Evolutionary conservation across 2,797 vertebrate species (phyloP), one percentile per base, ranked within the genome.

Genomic region (Tragelaphus eurycerus): DNA sequence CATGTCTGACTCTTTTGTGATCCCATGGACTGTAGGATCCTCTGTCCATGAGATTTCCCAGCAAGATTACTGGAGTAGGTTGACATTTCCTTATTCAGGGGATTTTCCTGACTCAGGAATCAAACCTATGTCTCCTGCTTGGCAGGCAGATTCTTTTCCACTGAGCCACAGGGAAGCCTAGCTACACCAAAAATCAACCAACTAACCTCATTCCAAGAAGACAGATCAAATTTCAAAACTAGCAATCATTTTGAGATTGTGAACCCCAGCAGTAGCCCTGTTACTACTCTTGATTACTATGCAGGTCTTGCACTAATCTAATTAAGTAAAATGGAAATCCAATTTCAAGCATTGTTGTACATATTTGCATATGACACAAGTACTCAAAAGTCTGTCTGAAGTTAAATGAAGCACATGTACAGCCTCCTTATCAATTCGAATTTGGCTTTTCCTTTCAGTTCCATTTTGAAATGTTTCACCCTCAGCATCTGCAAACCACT

Each of bases 261-360:
- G 76, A 92, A 88, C n/a, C 46, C 82, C 76, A 43, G 21, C 29
- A 81, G 67, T 67, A 97, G 88, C 60, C 97, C 96, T 92, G 93
- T 89, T 92, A 95, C 96, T 95, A 97, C 92, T 62, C 62, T 93
- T 96, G 95, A 97, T 98, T 98, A 97, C 97, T 98, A 98, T 98
- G 96, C 98, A 96, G 92, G 93, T 97, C 98, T 98, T 95, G 50
- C 78, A 92, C 88, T 98, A 97, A 98, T 98, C 98, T 98, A 98
- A 98, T 98, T 98, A 98, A 98, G 95, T 97, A 98, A 98, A 98
- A 98, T 97, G 97, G 94, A 98, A 98, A 98, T 98, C 96, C 96
- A 98, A 98, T 98, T 98, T 98, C 98, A 98, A 98, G 98, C 98
- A 98, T 98, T 98, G 98, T 98, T 98, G 98, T 98, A 98, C 97